Conservation (phyloP, 2,113 vertebrate species). For the Ammodytes dubius region DNA sequence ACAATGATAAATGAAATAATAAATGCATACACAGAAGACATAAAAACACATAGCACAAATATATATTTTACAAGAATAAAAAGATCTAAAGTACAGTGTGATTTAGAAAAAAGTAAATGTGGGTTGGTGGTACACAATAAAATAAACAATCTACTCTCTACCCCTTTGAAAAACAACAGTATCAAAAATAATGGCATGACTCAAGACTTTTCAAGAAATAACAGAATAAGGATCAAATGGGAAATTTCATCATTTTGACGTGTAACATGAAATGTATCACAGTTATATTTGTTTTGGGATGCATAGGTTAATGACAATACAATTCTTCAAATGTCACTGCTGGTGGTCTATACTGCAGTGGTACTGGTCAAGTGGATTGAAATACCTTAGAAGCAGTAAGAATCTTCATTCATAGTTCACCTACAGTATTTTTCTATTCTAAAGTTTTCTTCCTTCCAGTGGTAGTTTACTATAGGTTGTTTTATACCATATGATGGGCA, state of each 20-base stretch:
- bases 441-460: background rate
- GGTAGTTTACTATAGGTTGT: background rate
- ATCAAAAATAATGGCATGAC: conserved; percentile 18
- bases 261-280: conserved; percentile 1
- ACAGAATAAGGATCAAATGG: background rate
- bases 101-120: background rate
- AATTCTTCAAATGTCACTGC: background rate
- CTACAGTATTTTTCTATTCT: background rate
- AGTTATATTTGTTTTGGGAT: conserved; percentile 36
- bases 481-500: background rate
- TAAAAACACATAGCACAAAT: conserved; percentile 12
- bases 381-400: background rate
- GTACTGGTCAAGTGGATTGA: background rate
- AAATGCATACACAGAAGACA: conserved; percentile 31
- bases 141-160: background rate
- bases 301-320: conserved; percentile 11
- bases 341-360: conserved; percentile 4
- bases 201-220: background rate
- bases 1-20: conserved; percentile 26
- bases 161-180: background rate
- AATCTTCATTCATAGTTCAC: background rate
- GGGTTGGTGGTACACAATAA: conserved; percentile 1
- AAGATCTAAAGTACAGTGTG: conserved; percentile 18
- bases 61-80: conserved; percentile 8
- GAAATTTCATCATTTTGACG: background rate